Percentiles rank a stretch among this genome's conserved stretches.
Evolutionary conservation across 2,797 vertebrate species (phyloP).

Genomic region (Halcyon leucocephala): DNA sequence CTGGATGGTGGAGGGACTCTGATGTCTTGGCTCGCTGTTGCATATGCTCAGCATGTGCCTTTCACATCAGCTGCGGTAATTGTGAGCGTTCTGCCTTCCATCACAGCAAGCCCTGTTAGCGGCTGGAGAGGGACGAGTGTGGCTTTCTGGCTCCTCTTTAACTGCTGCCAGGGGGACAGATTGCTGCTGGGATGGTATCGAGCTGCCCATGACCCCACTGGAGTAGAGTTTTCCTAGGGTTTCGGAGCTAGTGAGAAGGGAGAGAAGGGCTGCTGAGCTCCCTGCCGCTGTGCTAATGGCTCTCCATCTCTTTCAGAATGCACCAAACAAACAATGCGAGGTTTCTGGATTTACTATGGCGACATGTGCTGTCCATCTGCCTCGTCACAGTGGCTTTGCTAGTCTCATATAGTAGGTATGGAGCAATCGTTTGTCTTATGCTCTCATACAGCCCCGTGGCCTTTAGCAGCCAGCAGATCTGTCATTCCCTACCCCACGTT

Average conservation of each 20-base stretch:
- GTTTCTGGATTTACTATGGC: conserved; percentile 97
- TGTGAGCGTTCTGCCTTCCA: conserved; percentile 23
- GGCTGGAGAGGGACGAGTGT: background rate
- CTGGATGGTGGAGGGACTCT: background rate
- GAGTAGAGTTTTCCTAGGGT: background rate
- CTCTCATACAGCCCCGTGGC: background rate
- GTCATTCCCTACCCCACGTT: background rate
- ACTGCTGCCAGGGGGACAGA: background rate
- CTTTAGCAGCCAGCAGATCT: conserved; percentile 1
- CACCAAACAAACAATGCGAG: conserved; percentile 99
- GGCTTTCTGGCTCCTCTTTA: background rate
- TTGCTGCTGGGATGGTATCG: background rate
- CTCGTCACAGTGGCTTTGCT: conserved; percentile 90
- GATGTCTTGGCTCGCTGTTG: background rate
- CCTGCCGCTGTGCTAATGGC: conserved; percentile 36
- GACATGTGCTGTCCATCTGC: conserved; percentile 92
- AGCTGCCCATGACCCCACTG: background rate
- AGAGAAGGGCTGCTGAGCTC: background rate
- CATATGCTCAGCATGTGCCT: background rate
- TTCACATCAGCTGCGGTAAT: background rate
- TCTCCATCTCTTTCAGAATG: conserved; percentile 86
- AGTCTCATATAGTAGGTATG: conserved; percentile 97
- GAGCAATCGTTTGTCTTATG: conserved; percentile 8
- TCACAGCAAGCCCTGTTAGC: background rate
- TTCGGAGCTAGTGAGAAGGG: background rate